Percentiles rank a stretch among this genome's conserved stretches.
Evolutionary conservation across 1,140 invertebrate species (phyloP).

Genomic region (Achroia grisella): DNA sequence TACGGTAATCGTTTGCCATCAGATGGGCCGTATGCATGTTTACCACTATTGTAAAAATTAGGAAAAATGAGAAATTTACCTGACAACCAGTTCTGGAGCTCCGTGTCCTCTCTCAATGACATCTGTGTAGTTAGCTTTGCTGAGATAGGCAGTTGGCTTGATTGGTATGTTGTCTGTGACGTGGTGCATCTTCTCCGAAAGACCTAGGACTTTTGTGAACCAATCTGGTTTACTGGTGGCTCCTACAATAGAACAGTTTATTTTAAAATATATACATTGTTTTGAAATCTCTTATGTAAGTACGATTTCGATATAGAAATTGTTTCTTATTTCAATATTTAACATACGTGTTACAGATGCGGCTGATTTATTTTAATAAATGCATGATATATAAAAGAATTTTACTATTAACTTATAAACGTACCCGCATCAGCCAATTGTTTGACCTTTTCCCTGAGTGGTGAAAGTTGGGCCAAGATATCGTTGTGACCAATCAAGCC

Average conservation of each 20-base stretch:
- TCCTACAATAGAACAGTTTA: slow-evolving; percentile 36
- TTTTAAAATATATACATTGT: no score
- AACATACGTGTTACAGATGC: no score
- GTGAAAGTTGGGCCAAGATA: slow-evolving; percentile 66
- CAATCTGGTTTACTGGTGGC: slow-evolving; percentile 68
- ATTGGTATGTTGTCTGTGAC: slow-evolving; percentile 78
- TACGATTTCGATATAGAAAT: no score
- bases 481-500: slow-evolving; percentile 80
- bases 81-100: slow-evolving; percentile 66
- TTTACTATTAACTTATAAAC: no score
- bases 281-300: no score
- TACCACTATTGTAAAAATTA: no score
- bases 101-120: slow-evolving; percentile 85
- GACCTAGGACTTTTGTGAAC: slow-evolving; percentile 68
- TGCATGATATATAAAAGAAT: no score
- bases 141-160: slow-evolving; percentile 77
- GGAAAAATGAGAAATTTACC: slow-evolving; percentile 30
- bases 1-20: no score
- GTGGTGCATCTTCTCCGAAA: slow-evolving; percentile 57
- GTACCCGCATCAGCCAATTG: slow-evolving; percentile 53
- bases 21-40: no score
- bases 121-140: slow-evolving; percentile 82
- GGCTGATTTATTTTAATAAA: no score
- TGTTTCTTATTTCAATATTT: no score
- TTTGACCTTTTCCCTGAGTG: slow-evolving; percentile 59